Evolutionary conservation across 2,113 vertebrate genomes (phyloP), one percentile per base, ranked within the genome.

Genomic region (Regulus satrapa): DNA sequence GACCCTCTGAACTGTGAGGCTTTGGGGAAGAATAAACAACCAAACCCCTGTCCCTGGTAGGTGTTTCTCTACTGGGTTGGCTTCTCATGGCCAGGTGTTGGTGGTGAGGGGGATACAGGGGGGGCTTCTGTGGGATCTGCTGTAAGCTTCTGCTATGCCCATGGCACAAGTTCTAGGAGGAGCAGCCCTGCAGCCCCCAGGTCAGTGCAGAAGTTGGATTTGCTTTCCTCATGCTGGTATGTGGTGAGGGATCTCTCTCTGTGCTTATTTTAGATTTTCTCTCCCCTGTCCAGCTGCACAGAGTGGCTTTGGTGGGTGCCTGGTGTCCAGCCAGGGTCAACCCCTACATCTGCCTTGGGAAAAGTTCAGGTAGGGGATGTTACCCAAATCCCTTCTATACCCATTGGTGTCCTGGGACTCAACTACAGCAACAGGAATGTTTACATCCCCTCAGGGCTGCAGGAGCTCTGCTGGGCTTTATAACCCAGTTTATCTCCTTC

Each of bases 161-260:
- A 31, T 5, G 36, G 31, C 41, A 43, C 43, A 61, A 67, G 0
- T 12, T 14, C 52, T 52, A 49, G 83, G 17, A 85, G 52, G 52
- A 85, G 0, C 31, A 32, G 21, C 52, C 45, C 52, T 51, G 61
- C 31, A 43, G 61, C 36, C 61, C 31, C 52, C 61, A 43, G 61
- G 10, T 6, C 31, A 36, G 62, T 26, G 45, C 26, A 85, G 45
- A 12, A 12, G 17, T 0, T 49, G 71, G 31, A n/a, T 67, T 58
- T 85, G 8, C 14, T 67, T 14, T 49, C 13, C 34, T 6, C 0
- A 0, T 31, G 61, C 3, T 32, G 61, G 31, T 32, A 1, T 18
- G 49, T 36, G 52, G 17, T 21, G 52, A 2, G 25, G 36, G 20
- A 58, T 58, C 52, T 76, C 62, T 21, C 36, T 67, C 26, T 58